phyloP scores from a whole-genome alignment of 1,140 invertebrate genomes.

The Brachionus plicatilis region DNA sequence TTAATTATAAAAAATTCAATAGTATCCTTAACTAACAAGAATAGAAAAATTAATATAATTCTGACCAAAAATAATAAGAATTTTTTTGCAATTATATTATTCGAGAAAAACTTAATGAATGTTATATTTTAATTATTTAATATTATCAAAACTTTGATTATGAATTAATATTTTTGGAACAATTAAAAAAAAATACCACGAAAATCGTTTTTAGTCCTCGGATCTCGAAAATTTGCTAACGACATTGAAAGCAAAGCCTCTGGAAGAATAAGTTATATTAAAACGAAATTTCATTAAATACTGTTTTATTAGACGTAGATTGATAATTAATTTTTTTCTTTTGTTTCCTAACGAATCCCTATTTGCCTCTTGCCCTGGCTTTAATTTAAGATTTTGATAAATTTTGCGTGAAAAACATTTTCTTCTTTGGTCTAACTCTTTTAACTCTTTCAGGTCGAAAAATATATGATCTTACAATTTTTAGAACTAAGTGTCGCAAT shows the following conservation, averaged over 20 bases:
- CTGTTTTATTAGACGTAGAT: background rate
- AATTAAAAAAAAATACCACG: too few relatives aligned
- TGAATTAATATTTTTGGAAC: too few relatives aligned
- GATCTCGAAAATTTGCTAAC: background rate
- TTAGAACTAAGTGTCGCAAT: background rate
- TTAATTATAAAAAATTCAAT: too few relatives aligned
- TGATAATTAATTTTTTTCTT: background rate
- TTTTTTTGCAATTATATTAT: too few relatives aligned
- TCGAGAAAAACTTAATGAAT: too few relatives aligned
- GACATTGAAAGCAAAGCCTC: background rate
- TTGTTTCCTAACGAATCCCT: constrained; percentile 1
- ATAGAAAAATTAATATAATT: too few relatives aligned
- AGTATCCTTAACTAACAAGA: too few relatives aligned
- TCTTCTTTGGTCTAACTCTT: background rate
- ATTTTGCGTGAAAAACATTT: background rate
- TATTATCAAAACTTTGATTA: too few relatives aligned
- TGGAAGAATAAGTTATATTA: background rate
- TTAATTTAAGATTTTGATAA: background rate
- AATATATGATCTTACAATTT: background rate
- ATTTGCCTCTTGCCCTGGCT: background rate
- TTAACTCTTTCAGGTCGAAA: background rate
- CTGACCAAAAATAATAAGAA: too few relatives aligned
- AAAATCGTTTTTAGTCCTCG: background rate
- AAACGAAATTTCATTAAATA: background rate
- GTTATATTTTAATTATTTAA: too few relatives aligned